Evolutionary conservation across 1,140 invertebrate species (phyloP), one percentile per base, ranked within the genome.

Genomic region (Macrobrachium rosenbergii): DNA sequence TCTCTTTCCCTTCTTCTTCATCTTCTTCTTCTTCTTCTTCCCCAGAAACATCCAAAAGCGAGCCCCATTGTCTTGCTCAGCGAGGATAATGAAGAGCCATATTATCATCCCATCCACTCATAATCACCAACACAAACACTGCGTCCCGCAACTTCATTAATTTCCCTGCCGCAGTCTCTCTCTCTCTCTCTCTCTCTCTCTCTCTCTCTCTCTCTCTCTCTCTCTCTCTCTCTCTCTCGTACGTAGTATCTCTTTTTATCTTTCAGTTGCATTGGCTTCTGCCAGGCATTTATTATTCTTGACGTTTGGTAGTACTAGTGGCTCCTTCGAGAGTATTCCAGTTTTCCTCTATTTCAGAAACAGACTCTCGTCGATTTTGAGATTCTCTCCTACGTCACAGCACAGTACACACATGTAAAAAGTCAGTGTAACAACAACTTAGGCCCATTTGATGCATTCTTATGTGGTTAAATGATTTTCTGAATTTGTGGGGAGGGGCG

Each of bases 71-170:
- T 37, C 21, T 10, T 16, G 28, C 69, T 43, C 69, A 28, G 69
- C 28, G 69, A 14, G 69, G 23, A 73, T 10, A 23, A 37, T 37
- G 28, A 37, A 37, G 28, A 37, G 28, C 28, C 28, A 23, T 73
- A 73, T 73, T 73, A 73, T 73, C 28, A 43, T 19, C 69, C 12
- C 69, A 75, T 37, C 10, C 73, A 45, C 37, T 8, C 73, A 75
- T 81, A 81, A 81, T 81, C 37, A 81, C 62, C 43, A 67, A 11
- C 14, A 37, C 63, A 67, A 81, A 81, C 79, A 81, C 79, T 19
- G 28, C 62, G 28, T 67, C 63, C 79, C 79, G 67, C 79, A 81
- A 81, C 62, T 81, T 81, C 79, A 62, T 81, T 81, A 81, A 81
- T 81, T 81, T 45, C 79, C 52, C 28, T 37, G 28, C 28, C 28